Conservation (phyloP, 2,888 invertebrate species). For the Eugnorisma glareosa region DNA sequence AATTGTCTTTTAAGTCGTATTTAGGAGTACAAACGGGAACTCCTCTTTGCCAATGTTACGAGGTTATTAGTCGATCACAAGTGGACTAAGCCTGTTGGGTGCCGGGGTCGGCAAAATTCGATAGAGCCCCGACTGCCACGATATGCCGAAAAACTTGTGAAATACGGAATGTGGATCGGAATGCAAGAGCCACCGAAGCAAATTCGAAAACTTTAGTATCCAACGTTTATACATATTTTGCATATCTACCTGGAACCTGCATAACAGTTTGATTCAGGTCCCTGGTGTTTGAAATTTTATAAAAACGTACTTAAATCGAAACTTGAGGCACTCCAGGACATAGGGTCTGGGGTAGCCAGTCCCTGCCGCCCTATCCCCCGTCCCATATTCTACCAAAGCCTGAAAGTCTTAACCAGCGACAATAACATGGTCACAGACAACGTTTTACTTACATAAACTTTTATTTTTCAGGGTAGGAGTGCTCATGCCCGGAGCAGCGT, state of each 20-base stretch:
- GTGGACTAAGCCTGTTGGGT: no score
- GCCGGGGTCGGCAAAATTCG: background rate
- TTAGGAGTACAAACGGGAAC: background rate
- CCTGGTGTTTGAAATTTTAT: background rate
- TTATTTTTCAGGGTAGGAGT: conserved; percentile 75
- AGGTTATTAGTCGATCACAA: no score
- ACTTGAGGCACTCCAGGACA: background rate
- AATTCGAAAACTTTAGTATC: background rate
- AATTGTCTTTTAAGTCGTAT: background rate
- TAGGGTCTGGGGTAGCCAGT: background rate
- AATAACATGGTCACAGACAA: background rate
- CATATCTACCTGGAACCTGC: background rate
- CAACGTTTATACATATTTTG: background rate
- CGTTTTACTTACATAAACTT: background rate
- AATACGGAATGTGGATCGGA: background rate
- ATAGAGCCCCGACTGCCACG: background rate
- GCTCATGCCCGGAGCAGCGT: conserved; percentile 73
- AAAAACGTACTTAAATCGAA: background rate
- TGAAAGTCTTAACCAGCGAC: background rate
- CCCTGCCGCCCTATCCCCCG: background rate
- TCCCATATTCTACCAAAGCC: background rate
- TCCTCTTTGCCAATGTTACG: no score
- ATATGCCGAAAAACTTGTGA: background rate
- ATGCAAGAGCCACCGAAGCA: background rate
- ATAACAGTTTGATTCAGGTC: background rate